phyloP scores from a whole-genome alignment of 2,797 vertebrate genomes.

The Huso huso region DNA sequence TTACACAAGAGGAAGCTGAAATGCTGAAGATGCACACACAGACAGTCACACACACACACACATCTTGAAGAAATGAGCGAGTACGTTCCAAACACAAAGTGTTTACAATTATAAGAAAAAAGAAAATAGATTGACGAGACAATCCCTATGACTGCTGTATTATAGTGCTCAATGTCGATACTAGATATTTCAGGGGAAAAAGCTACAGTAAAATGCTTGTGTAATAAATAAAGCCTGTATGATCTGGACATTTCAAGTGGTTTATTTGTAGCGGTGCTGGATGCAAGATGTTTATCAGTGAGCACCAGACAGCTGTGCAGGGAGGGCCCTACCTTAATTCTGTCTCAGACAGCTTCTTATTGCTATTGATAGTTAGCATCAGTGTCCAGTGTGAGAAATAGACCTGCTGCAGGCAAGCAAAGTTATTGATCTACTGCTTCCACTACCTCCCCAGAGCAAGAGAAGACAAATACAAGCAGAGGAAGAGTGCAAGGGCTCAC shows the following conservation, averaged over 20 bases:
- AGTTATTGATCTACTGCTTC: slow-evolving; percentile 69
- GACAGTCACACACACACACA: slow-evolving; percentile 37
- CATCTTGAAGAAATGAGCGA: slow-evolving; percentile 62
- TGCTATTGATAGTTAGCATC: slow-evolving; percentile 77
- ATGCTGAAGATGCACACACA: slow-evolving; percentile 13
- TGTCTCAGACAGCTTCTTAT: slow-evolving; percentile 66
- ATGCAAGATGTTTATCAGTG: slow-evolving; percentile 69
- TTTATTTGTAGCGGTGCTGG: slow-evolving; percentile 59
- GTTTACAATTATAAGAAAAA: too few species aligned
- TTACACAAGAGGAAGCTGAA: slow-evolving; percentile 17
- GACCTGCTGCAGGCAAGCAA: slow-evolving; percentile 62
- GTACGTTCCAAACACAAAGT: too few species aligned
- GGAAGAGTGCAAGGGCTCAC: neutral
- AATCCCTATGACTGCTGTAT: too few species aligned
- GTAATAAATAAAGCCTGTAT: slow-evolving; percentile 52
- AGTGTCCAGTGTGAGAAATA: slow-evolving; percentile 74
- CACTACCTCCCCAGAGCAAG: slow-evolving; percentile 48
- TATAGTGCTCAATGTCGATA: too few species aligned
- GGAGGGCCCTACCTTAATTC: slow-evolving; percentile 58
- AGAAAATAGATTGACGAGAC: too few species aligned
- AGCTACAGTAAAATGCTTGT: slow-evolving; percentile 6
- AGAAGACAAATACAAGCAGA: slow-evolving; percentile 31
- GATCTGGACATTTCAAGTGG: slow-evolving; percentile 61
- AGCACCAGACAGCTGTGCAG: slow-evolving; percentile 57
- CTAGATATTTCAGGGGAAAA: too few species aligned